A percentile compares a stretch with the other conserved stretches of the same genome.
phyloP scores from a whole-genome alignment of 2,888 invertebrate genomes.

The Sycophila texana region DNA sequence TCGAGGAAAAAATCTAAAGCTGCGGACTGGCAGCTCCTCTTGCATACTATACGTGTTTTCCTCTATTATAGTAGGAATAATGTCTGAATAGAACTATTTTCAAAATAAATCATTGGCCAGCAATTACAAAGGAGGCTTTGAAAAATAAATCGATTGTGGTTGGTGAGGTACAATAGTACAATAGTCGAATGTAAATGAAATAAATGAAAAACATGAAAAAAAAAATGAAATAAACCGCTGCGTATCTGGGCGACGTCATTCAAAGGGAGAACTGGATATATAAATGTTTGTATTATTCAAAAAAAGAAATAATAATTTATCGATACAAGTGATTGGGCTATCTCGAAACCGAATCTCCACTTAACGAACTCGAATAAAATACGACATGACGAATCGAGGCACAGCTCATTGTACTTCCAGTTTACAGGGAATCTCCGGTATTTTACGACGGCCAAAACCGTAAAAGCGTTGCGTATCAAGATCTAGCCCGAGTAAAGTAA shows the following conservation, averaged over 20 bases:
- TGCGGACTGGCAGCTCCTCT: background rate
- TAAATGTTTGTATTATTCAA: slow-evolving; percentile 20
- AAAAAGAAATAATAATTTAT: slow-evolving; percentile 43
- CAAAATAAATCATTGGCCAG: slow-evolving; percentile 17
- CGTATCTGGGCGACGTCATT: slow-evolving; percentile 26
- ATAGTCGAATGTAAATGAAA: background rate
- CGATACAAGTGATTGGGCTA: slow-evolving; percentile 18
- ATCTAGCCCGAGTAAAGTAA: slow-evolving; percentile 6
- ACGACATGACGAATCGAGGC: slow-evolving; percentile 36
- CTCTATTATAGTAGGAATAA: background rate
- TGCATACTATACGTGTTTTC: background rate
- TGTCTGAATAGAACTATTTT: slow-evolving; percentile 11
- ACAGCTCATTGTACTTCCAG: slow-evolving; percentile 29
- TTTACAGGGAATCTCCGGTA: slow-evolving; percentile 1
- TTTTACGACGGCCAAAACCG: slow-evolving; percentile 34
- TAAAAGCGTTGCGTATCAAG: slow-evolving; percentile 25
- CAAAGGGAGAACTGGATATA: slow-evolving; percentile 4
- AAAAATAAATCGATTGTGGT: slow-evolving; percentile 34
- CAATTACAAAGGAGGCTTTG: slow-evolving; percentile 15
- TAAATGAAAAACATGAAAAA: background rate
- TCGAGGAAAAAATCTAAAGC: no score
- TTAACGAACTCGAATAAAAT: slow-evolving; percentile 41
- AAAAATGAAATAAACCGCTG: background rate
- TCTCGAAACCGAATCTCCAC: slow-evolving; percentile 17
- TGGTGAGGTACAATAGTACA: background rate